Conservation (phyloP, 2,888 invertebrate species). For the Polydrusus tereticollis region DNA sequence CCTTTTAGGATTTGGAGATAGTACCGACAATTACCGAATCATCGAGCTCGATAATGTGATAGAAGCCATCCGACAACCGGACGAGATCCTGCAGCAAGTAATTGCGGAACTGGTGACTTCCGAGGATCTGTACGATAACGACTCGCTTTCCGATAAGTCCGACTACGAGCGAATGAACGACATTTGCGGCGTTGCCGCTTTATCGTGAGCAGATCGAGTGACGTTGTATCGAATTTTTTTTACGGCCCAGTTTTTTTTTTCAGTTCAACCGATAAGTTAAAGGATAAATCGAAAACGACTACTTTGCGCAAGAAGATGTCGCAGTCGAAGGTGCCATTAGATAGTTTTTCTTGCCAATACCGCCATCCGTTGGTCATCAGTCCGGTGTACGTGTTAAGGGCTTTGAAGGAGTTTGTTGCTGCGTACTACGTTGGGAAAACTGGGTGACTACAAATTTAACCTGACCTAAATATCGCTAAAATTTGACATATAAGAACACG, state of each 20-base stretch:
- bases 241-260: neutral
- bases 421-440: conserved; percentile 62
- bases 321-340: neutral
- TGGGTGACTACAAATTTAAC: too few species aligned
- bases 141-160: conserved; percentile 1
- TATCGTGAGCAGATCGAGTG: conserved; percentile 23
- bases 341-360: conserved; percentile 53
- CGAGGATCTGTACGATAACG: conserved; percentile 34
- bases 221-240: neutral
- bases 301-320: conserved; percentile 22
- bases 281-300: conserved; percentile 28
- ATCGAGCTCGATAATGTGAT: conserved; percentile 39
- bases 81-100: conserved; percentile 25
- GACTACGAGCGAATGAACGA: conserved; percentile 39
- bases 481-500: too few species aligned
- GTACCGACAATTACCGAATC: conserved; percentile 7
- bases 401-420: conserved; percentile 74
- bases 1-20: conserved; percentile 25
- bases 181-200: conserved; percentile 34
- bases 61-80: conserved; percentile 42
- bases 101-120: conserved; percentile 33
- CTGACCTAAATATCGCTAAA: too few species aligned
- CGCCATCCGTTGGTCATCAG: conserved; percentile 78
- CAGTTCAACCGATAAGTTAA: conserved; percentile 18
- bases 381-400: conserved; percentile 75